Evolutionary conservation across 53 echinoderm and acorn worm genomes (phyloP).

Genomic region (Luidia sarsii): DNA sequence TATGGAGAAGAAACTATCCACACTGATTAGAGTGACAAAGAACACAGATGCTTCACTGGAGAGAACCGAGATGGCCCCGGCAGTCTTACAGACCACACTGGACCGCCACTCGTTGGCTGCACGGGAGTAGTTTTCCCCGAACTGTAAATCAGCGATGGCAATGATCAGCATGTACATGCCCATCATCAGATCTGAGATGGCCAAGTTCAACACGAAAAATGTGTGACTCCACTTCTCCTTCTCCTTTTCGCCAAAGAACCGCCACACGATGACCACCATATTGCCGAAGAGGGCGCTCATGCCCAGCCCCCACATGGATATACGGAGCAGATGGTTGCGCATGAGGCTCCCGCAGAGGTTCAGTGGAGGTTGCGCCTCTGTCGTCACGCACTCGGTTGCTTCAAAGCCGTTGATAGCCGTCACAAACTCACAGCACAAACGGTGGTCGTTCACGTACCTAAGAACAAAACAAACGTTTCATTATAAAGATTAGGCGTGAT

Average conservation of each 20-base stretch:
- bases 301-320: slow-evolving; percentile 54
- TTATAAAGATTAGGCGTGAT: background rate
- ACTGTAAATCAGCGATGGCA: slow-evolving; percentile 41
- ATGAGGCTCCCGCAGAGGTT: slow-evolving; percentile 30
- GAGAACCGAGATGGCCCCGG: slow-evolving; percentile 46
- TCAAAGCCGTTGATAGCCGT: background rate
- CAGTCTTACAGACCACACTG: slow-evolving; percentile 33
- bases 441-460: slow-evolving; percentile 38
- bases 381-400: background rate
- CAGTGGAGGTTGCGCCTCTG: slow-evolving; percentile 20
- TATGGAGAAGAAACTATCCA: slow-evolving; percentile 55
- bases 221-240: slow-evolving; percentile 29
- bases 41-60: slow-evolving; percentile 66
- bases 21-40: slow-evolving; percentile 44
- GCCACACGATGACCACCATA: slow-evolving; percentile 14
- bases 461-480: background rate
- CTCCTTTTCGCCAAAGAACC: background rate
- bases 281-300: slow-evolving; percentile 63
- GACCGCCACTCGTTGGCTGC: slow-evolving; percentile 45
- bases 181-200: slow-evolving; percentile 53
- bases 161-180: slow-evolving; percentile 58
- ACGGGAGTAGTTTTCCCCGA: slow-evolving; percentile 38
- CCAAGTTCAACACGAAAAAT: slow-evolving; percentile 45
- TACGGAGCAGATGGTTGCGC: slow-evolving; percentile 37
- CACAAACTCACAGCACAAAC: slow-evolving; percentile 29